Conservation (phyloP, 1,140 invertebrate genomes). For the Cataglyphis hispanica region DNA sequence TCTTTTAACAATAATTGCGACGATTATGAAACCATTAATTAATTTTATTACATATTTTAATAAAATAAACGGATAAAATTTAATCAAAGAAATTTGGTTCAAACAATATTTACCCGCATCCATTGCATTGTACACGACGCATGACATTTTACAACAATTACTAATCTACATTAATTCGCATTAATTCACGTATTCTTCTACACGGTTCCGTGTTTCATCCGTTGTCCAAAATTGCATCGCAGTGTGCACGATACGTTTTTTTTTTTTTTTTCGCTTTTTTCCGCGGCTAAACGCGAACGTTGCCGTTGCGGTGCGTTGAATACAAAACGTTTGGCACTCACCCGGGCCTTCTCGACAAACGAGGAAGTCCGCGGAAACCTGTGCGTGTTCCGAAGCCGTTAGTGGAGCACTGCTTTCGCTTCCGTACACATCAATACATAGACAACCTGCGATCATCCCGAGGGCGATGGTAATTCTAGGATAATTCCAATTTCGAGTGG, state of each 20-base stretch:
- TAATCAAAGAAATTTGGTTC: background rate
- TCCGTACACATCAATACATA: constrained; percentile 74
- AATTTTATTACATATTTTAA: background rate
- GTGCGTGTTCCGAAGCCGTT: constrained; percentile 77
- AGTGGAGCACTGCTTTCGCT: constrained; percentile 66
- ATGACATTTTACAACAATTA: constrained; percentile 21
- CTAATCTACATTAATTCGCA: background rate
- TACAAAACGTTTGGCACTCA: constrained; percentile 58
- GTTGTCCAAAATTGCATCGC: constrained; percentile 34
- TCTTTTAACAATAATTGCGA: constrained; percentile 1
- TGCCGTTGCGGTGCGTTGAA: constrained; percentile 31
- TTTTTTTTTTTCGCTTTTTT: constrained; percentile 22
- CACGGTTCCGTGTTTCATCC: background rate
- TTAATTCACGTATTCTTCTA: constrained; percentile 11
- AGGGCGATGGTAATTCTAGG: constrained; percentile 78
- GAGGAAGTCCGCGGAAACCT: constrained; percentile 44
- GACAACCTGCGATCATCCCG: constrained; percentile 60
- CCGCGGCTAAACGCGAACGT: constrained; percentile 29
- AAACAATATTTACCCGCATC: background rate
- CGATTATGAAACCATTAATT: constrained; percentile 26
- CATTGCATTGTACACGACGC: background rate
- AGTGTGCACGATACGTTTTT: constrained; percentile 6
- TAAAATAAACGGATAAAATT: background rate
- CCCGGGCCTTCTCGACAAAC: constrained; percentile 16
- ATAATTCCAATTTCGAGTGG: constrained; percentile 82